A percentile compares a stretch with the other conserved stretches of the same genome.
Conservation (phyloP, 2,113 vertebrate genomes). For the Dasyornis broadbenti region DNA sequence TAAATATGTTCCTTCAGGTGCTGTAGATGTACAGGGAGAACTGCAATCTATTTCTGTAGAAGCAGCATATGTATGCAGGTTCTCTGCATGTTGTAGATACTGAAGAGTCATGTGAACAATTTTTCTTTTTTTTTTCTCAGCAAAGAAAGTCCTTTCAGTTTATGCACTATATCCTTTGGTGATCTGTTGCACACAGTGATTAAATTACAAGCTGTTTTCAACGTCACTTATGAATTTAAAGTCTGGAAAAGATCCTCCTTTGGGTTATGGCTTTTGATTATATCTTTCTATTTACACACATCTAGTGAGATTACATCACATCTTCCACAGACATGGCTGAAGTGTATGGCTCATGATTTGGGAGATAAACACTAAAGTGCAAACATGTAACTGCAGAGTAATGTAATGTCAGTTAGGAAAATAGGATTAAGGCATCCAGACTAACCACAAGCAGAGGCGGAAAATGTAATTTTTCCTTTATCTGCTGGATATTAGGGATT, state of each 20-base stretch:
- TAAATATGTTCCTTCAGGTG: neutral
- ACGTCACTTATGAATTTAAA: neutral
- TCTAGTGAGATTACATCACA: slow-evolving; percentile 65
- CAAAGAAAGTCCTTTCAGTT: neutral
- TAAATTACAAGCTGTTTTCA: slow-evolving; percentile 10
- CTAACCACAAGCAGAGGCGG: neutral
- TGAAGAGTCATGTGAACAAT: neutral
- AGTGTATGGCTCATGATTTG: slow-evolving; percentile 49
- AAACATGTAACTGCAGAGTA: slow-evolving; percentile 18
- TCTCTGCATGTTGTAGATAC: neutral
- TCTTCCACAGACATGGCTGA: slow-evolving; percentile 61
- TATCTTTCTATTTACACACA: slow-evolving; percentile 57
- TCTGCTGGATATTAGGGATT: neutral
- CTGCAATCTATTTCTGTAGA: neutral
- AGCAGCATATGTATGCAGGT: neutral
- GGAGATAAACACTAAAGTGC: slow-evolving; percentile 52
- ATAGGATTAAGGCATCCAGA: neutral
- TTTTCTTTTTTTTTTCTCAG: neutral
- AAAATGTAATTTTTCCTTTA: neutral
- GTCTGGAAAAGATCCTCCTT: neutral
- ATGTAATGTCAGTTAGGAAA: slow-evolving; percentile 40
- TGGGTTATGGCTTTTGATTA: slow-evolving; percentile 58
- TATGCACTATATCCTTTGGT: neutral
- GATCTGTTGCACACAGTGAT: neutral
- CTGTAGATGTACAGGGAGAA: neutral